phyloP scores from a whole-genome alignment of 1,140 invertebrate genomes.

The Scaptomyza pallida region DNA sequence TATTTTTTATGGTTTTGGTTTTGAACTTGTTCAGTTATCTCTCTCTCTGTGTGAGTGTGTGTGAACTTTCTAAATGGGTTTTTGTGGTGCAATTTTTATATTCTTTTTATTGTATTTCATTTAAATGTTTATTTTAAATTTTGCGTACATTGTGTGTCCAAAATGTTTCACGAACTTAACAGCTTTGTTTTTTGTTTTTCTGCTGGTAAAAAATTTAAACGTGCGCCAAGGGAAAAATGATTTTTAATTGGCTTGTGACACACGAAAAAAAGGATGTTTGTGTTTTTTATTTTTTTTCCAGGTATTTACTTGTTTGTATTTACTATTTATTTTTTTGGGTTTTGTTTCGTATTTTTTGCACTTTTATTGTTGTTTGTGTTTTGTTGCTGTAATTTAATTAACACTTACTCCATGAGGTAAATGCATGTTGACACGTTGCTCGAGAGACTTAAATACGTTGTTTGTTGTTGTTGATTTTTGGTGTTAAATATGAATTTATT shows the following conservation, averaged over 20 bases:
- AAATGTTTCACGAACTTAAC: conserved; percentile 32
- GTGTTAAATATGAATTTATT: conserved; percentile 4
- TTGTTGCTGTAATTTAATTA: conserved; percentile 44
- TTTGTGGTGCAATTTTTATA: conserved; percentile 24
- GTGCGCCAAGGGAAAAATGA: conserved; percentile 7
- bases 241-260: conserved; percentile 3
- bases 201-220: conserved; percentile 14
- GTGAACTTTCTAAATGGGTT: conserved; percentile 64
- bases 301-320: background rate
- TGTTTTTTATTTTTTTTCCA: background rate
- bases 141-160: conserved; percentile 23
- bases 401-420: conserved; percentile 77
- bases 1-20: conserved; percentile 13
- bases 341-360: conserved; percentile 5
- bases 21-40: background rate
- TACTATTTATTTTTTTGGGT: background rate
- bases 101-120: conserved; percentile 16
- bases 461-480: conserved; percentile 22
- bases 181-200: background rate
- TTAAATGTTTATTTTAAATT: conserved; percentile 17
- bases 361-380: conserved; percentile 9
- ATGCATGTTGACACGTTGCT: conserved; percentile 58
- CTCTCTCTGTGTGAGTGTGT: background rate
- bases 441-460: conserved; percentile 6
- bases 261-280: conserved; percentile 10